Evolutionary conservation across 2,888 invertebrate genomes (phyloP).

Genomic region (Sepioteuthis lessoniana): DNA sequence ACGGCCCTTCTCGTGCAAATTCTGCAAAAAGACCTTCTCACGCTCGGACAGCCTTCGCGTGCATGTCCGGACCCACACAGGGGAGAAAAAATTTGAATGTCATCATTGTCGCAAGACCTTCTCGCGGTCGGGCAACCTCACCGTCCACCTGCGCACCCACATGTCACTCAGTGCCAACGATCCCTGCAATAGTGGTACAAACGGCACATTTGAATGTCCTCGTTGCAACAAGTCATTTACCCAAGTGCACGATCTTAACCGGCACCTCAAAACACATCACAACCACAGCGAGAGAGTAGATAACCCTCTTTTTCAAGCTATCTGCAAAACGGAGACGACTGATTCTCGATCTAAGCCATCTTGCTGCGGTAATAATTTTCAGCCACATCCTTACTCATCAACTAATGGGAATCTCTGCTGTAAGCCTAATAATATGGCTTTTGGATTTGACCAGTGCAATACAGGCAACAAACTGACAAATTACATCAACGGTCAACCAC

Average conservation of each 20-base stretch:
- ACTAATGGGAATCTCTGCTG: conserved; percentile 36
- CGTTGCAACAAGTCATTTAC: conserved; percentile 36
- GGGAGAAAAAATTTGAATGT: conserved; percentile 45
- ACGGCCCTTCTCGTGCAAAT: conserved; percentile 43
- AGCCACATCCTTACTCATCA: background rate
- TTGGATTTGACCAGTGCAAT: conserved; percentile 35
- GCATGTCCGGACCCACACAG: conserved; percentile 45
- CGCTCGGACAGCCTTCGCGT: conserved; percentile 46
- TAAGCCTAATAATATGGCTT: background rate
- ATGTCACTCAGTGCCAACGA: background rate
- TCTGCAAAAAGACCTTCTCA: conserved; percentile 47
- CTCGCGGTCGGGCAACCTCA: conserved; percentile 44
- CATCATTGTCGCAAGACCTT: conserved; percentile 45
- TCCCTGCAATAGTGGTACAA: background rate
- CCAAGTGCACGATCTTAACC: conserved; percentile 41
- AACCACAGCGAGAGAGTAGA: background rate
- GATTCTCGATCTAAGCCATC: conserved; percentile 24
- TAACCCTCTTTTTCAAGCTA: conserved; percentile 13
- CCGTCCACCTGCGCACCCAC: conserved; percentile 45
- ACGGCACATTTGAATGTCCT: conserved; percentile 12
- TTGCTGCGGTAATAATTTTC: conserved; percentile 35
- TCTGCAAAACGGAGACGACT: conserved; percentile 24
- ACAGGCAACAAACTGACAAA: background rate
- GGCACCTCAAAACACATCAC: conserved; percentile 40
- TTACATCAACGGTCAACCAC: background rate